Evolutionary conservation across 2,113 vertebrate genomes (phyloP), one percentile per base, ranked within the genome.

Genomic region (Microtus oregoni): DNA sequence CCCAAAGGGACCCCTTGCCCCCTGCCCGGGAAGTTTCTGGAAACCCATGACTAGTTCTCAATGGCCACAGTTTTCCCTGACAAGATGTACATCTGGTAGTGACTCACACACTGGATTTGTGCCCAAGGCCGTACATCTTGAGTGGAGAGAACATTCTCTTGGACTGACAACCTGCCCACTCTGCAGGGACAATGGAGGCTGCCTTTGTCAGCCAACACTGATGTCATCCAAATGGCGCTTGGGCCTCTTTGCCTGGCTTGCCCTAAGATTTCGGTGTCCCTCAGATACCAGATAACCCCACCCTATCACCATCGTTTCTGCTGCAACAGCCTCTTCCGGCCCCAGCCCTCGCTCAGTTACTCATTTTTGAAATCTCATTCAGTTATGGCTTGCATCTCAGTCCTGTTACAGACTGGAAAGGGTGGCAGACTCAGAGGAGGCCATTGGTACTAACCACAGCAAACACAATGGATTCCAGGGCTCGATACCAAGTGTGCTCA

Each of bases 71-170:
- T 30, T 92, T 70, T 77, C 94, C 96, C 92, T 58, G 91, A 95
- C 72, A 94, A 86, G 94, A 94, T 0, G 15, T 44, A 35, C 93
- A 83, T 92, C 81, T 92, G 97, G 91, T 32, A 52, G 82, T 96
- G 97, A 96, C 82, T 96, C 95, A 91, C 58, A 22, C 19, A 0
- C 91, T 97, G 96, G 92, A 68, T 52, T 73, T 77, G 79, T 20
- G 81, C 97, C 97, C 67, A 12, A 75, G 91, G 81, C 94, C 78
- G 38, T 79, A 4, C 77, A 32, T 89, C 93, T 92, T 20, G 32
- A 58, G 78, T 17, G 86, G 78, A 86, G 86, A 68, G 52, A 85
- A 41, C 72, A 26, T 72, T 63, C 82, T 79, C 89, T 61, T 15
- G 4, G 55, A 35, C 41, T 30, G 92, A 90, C 55, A 32, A 55